phyloP scores from a whole-genome alignment of 2,113 vertebrate species.

The Vulpes vulpes region DNA sequence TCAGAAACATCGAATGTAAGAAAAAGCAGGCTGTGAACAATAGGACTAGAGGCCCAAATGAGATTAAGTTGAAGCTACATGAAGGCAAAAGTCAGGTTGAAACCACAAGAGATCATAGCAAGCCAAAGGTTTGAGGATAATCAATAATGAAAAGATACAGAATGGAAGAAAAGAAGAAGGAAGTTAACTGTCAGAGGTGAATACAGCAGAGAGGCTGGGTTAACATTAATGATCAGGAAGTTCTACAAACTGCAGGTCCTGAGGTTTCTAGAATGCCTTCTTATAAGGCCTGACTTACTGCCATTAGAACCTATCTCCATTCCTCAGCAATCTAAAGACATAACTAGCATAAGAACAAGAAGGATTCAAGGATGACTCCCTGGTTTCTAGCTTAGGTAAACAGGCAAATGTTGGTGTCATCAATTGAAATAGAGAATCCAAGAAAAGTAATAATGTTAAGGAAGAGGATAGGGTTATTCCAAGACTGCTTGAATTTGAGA shows the following conservation, averaged over 20 bases:
- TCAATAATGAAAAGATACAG: neutral
- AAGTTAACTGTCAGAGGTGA: neutral
- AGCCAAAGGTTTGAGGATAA: neutral
- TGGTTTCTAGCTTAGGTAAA: neutral
- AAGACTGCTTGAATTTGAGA: neutral
- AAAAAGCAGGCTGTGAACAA: neutral
- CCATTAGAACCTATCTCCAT: neutral
- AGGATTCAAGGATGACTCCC: neutral
- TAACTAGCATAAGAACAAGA: neutral
- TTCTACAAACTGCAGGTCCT: neutral
- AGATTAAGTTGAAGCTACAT: neutral
- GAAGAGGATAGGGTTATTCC: neutral
- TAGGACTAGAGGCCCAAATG: neutral
- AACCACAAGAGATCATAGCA: neutral
- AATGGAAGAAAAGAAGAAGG: neutral
- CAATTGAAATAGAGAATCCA: neutral
- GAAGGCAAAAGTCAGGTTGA: neutral
- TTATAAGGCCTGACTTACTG: neutral
- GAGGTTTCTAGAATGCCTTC: neutral
- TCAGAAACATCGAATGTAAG: neutral
- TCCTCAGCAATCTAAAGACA: neutral
- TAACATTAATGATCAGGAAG: neutral
- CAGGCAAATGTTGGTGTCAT: neutral
- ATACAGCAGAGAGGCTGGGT: neutral
- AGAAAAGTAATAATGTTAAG: neutral